Percentiles rank a stretch among this genome's conserved stretches.
Conservation (phyloP, 2,797 vertebrate genomes). For the Zalophus californianus region DNA sequence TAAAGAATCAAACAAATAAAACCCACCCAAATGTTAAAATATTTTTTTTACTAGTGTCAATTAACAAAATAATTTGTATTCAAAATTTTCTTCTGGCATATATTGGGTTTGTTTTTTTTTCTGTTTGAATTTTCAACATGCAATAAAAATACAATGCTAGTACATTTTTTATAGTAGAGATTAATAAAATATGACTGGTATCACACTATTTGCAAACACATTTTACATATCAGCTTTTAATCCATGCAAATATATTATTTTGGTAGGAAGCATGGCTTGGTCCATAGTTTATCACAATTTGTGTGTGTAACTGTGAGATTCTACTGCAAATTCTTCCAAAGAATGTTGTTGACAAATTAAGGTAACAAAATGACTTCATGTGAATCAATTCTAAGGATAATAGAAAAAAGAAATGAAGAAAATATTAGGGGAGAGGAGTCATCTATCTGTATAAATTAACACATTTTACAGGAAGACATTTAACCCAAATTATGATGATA, state of each 20-base stretch:
- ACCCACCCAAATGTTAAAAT: background rate
- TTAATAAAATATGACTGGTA: background rate
- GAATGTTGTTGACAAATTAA: constrained; percentile 13
- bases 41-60: background rate
- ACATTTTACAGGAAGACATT: background rate
- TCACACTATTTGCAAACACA: background rate
- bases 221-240: background rate
- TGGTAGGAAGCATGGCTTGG: background rate
- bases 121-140: background rate
- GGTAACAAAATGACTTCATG: background rate
- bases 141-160: background rate
- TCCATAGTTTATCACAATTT: background rate
- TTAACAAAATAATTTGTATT: background rate
- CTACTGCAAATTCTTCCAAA: background rate
- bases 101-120: background rate
- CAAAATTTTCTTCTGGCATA: background rate
- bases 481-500: background rate
- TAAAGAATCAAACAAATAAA: background rate
- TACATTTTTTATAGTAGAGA: background rate
- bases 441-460: background rate
- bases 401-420: background rate
- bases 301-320: background rate
- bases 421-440: background rate
- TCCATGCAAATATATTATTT: background rate
- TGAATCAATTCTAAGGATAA: constrained; percentile 1